Conservation (phyloP, 1,140 invertebrate genomes). For the Pissodes strobi region DNA sequence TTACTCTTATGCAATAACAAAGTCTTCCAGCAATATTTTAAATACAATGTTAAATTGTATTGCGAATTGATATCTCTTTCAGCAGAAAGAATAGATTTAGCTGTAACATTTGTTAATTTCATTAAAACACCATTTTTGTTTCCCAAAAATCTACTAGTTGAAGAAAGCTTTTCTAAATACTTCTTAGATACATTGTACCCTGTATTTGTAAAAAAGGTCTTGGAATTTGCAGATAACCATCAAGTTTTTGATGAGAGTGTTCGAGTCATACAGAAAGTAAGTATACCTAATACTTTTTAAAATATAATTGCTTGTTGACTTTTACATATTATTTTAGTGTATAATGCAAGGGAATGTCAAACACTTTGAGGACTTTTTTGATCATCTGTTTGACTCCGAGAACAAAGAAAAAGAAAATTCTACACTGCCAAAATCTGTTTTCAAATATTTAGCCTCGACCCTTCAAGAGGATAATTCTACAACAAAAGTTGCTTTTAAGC, state of each 20-base stretch:
- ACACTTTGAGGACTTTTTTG: conserved; percentile 36
- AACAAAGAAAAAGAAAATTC: conserved; percentile 26
- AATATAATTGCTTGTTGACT: too few relatives aligned
- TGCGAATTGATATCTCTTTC: conserved; percentile 33
- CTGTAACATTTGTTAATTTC: conserved; percentile 24
- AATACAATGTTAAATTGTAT: conserved; percentile 40
- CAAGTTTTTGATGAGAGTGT: conserved; percentile 38
- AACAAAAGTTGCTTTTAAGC: conserved; percentile 30
- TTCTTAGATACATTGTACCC: conserved; percentile 37
- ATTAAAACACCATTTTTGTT: conserved; percentile 36
- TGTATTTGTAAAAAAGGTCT: conserved; percentile 27
- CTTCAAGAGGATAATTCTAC: conserved; percentile 17
- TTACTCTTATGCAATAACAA: conserved; percentile 23
- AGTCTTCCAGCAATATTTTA: conserved; percentile 44
- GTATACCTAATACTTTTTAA: too few relatives aligned
- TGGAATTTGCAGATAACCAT: conserved; percentile 29
- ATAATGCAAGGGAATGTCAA: conserved; percentile 39
- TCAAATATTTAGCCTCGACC: conserved; percentile 26
- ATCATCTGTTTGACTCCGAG: conserved; percentile 31
- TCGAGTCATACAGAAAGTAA: conserved; percentile 44
- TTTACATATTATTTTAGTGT: conserved; percentile 33
- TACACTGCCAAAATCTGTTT: conserved; percentile 30
- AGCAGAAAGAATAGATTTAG: conserved; percentile 24
- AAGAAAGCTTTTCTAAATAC: conserved; percentile 36
- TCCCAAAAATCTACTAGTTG: conserved; percentile 26